Conservation (phyloP, 1,140 invertebrate genomes). For the Brachionus angularis region DNA sequence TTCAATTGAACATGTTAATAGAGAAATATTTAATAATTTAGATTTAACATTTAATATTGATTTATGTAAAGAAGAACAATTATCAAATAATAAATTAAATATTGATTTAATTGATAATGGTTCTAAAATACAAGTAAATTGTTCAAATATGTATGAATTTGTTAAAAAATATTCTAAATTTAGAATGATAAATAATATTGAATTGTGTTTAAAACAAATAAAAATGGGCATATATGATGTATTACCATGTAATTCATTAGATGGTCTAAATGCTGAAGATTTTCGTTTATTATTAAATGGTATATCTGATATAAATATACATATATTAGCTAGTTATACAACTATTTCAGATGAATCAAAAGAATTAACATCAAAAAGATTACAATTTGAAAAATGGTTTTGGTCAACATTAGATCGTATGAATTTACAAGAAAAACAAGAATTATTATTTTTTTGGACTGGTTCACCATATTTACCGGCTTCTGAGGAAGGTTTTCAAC, state of each 20-base stretch:
- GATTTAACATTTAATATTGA: slow-evolving; percentile 82
- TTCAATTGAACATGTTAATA: slow-evolving; percentile 45
- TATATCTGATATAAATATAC: slow-evolving; percentile 77
- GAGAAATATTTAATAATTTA: slow-evolving; percentile 72
- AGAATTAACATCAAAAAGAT: slow-evolving; percentile 59
- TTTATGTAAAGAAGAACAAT: slow-evolving; percentile 60
- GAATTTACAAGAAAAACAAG: slow-evolving; percentile 90
- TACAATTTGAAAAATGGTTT: slow-evolving; percentile 94
- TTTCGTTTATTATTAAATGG: slow-evolving; percentile 89
- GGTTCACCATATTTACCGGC: slow-evolving; percentile 95
- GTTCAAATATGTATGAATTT: slow-evolving; percentile 92
- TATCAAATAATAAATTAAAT: slow-evolving; percentile 56
- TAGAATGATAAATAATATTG: slow-evolving; percentile 87
- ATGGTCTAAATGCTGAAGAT: slow-evolving; percentile 88
- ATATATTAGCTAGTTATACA: slow-evolving; percentile 90
- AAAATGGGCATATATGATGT: slow-evolving; percentile 92
- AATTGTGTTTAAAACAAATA: slow-evolving; percentile 74
- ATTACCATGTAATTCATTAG: slow-evolving; percentile 78
- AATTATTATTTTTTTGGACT: slow-evolving; percentile 99
- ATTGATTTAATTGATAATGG: slow-evolving; percentile 84
- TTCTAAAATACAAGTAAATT: slow-evolving; percentile 82
- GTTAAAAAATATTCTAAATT: slow-evolving; percentile 93
- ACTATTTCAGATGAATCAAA: slow-evolving; percentile 97
- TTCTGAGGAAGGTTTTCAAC: slow-evolving; percentile 97
- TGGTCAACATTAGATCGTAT: slow-evolving; percentile 99